A percentile compares a stretch with the other conserved stretches of the same genome.
These are phyloP conservation scores for Propithecus deckenii DNA, from an alignment of 2,797 vertebrate genomes.

Conservation along the genomic window DNA sequence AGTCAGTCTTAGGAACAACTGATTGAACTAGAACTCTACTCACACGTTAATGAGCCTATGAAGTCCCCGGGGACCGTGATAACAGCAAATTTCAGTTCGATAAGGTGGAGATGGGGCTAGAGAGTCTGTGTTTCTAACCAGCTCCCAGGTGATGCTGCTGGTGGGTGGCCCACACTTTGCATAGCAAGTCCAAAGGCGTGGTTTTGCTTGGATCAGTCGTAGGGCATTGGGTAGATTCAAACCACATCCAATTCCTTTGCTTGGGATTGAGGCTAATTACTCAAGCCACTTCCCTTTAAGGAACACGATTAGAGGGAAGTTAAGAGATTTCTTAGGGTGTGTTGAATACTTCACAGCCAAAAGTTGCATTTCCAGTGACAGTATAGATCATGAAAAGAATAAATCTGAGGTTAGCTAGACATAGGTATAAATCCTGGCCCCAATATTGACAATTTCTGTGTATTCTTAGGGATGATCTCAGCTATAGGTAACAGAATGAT, in stretches of 20 bases:
- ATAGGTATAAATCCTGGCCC: neutral
- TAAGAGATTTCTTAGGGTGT: conserved; percentile 39
- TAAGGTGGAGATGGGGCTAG: neutral
- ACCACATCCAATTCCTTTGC: conserved; percentile 48
- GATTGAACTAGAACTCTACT: neutral
- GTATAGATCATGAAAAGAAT: neutral
- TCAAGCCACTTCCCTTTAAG: conserved; percentile 37
- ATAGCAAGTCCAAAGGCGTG: neutral
- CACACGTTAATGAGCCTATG: neutral
- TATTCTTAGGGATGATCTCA: neutral
- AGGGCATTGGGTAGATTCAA: conserved; percentile 40
- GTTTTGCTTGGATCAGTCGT: neutral
- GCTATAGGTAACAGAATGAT: neutral
- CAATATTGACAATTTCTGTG: neutral
- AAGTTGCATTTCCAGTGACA: neutral
- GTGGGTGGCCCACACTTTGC: neutral
- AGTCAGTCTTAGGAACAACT: neutral
- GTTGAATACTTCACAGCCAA: neutral
- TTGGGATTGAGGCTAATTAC: conserved; percentile 52
- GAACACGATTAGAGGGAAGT: neutral
- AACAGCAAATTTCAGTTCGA: neutral
- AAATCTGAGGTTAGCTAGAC: neutral
- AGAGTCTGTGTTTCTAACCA: neutral
- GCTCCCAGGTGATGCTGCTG: neutral
- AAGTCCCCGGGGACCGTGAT: neutral